Conservation (phyloP, 2,797 vertebrate genomes). For the Tangara arthus region DNA sequence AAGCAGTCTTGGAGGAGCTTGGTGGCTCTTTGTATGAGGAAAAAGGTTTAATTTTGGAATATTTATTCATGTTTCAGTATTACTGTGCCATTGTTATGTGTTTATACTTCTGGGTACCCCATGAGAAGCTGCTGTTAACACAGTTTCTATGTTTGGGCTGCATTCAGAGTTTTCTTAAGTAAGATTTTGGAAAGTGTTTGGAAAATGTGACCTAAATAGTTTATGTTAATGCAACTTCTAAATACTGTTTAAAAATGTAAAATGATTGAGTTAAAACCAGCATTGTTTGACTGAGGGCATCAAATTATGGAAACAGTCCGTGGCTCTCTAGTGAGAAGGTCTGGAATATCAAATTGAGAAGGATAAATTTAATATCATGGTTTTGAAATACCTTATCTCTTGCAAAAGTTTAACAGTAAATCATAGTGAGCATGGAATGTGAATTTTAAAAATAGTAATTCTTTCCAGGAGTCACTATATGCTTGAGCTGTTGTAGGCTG, state of each 20-base stretch:
- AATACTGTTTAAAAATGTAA: background rate
- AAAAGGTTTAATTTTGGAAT: background rate
- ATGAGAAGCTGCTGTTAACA: background rate
- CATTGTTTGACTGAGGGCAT: background rate
- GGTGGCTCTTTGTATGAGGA: background rate
- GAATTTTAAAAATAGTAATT: background rate
- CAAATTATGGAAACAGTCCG: background rate
- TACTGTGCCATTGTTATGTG: background rate
- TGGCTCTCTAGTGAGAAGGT: background rate
- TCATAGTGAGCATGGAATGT: background rate
- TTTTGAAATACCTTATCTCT: background rate
- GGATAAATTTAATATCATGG: background rate
- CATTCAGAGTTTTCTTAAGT: background rate
- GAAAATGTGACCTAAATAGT: background rate
- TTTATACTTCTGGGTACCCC: background rate
- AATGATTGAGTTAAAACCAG: background rate
- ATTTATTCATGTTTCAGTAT: background rate
- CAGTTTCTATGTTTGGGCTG: slow-evolving; percentile 3
- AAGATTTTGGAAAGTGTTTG: background rate
- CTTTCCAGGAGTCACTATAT: background rate
- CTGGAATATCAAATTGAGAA: background rate
- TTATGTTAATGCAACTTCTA: background rate
- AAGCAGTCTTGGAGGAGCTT: background rate
- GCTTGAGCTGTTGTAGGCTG: background rate
- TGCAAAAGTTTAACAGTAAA: background rate